A percentile compares a stretch with the other conserved stretches of the same genome.
These are phyloP conservation scores for Zele albiditarsus DNA, from an alignment of 2,888 invertebrate genomes.

Conservation along the genomic window DNA sequence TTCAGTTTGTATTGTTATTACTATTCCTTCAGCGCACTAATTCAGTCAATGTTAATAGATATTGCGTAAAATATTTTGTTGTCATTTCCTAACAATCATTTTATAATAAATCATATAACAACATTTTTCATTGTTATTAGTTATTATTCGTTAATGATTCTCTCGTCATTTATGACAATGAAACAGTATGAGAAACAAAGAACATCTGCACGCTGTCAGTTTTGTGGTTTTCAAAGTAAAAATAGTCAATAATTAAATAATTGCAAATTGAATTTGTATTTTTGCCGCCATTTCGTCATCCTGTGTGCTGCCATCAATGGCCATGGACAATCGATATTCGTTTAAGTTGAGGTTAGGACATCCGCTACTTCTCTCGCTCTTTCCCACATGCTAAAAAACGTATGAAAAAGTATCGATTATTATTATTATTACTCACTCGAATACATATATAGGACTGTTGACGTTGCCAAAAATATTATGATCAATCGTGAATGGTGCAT, in stretches of 20 bases:
- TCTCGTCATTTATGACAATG: too few relatives aligned
- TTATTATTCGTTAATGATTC: too few relatives aligned
- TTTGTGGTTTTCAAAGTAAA: background rate
- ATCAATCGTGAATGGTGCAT: constrained; percentile 12
- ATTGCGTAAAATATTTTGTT: too few relatives aligned
- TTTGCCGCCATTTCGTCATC: background rate
- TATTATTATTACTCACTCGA: background rate
- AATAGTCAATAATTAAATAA: background rate
- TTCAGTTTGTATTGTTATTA: too few relatives aligned
- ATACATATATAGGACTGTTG: constrained; percentile 9
- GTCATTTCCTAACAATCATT: too few relatives aligned
- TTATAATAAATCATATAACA: too few relatives aligned
- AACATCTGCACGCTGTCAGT: background rate
- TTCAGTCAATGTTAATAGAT: too few relatives aligned
- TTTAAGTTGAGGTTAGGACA: background rate
- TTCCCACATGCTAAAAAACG: background rate
- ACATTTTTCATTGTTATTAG: too few relatives aligned
- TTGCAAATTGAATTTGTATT: background rate
- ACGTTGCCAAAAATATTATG: constrained; percentile 28
- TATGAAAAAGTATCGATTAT: background rate
- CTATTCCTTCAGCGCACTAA: too few relatives aligned
- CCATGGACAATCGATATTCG: background rate
- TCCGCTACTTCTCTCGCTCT: background rate
- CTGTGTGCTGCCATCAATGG: background rate
- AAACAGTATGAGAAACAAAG: background rate